Percentiles rank a stretch among this genome's conserved stretches.
phyloP scores from a whole-genome alignment of 23 tunicate species.

The Ascidia mentula region DNA sequence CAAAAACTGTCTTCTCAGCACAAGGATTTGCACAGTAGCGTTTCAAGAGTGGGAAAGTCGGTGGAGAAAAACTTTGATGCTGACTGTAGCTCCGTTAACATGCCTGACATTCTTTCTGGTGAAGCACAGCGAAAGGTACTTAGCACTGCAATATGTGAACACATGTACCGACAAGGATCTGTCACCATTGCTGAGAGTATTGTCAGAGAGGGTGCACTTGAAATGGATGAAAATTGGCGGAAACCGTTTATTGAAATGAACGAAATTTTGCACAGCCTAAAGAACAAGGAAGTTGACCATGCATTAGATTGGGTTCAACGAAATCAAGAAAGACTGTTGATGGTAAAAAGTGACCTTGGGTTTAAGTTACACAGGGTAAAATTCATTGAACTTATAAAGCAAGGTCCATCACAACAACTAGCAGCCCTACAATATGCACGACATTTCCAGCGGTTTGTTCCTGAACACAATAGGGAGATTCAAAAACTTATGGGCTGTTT shows the following conservation, averaged over 20 bases:
- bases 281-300: slow-evolving; percentile 44
- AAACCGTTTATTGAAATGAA: slow-evolving; percentile 78
- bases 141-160: slow-evolving; percentile 85
- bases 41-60: slow-evolving; percentile 93
- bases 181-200: slow-evolving; percentile 65
- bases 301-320: slow-evolving; percentile 74
- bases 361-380: slow-evolving; percentile 79
- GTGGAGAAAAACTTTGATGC: slow-evolving; percentile 94
- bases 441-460: slow-evolving; percentile 63
- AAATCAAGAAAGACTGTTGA: slow-evolving; percentile 35
- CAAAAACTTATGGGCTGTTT: slow-evolving; percentile 90
- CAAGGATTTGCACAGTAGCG: slow-evolving; percentile 87
- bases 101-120: slow-evolving; percentile 60
- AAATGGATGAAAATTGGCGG: slow-evolving; percentile 67
- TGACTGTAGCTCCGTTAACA: slow-evolving; percentile 57
- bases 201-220: slow-evolving; percentile 52
- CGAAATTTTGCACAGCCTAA: slow-evolving; percentile 57
- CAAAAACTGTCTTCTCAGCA: slow-evolving; percentile 81
- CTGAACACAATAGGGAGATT: slow-evolving; percentile 61
- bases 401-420: slow-evolving; percentile 57
- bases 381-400: slow-evolving; percentile 52
- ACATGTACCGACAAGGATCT: slow-evolving; percentile 75
- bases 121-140: slow-evolving; percentile 61
- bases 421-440: slow-evolving; percentile 62
- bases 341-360: slow-evolving; percentile 49